A percentile compares a stretch with the other conserved stretches of the same genome.
Evolutionary conservation across 2,888 invertebrate genomes (phyloP).

Genomic region (Blastobasis lacticolella): DNA sequence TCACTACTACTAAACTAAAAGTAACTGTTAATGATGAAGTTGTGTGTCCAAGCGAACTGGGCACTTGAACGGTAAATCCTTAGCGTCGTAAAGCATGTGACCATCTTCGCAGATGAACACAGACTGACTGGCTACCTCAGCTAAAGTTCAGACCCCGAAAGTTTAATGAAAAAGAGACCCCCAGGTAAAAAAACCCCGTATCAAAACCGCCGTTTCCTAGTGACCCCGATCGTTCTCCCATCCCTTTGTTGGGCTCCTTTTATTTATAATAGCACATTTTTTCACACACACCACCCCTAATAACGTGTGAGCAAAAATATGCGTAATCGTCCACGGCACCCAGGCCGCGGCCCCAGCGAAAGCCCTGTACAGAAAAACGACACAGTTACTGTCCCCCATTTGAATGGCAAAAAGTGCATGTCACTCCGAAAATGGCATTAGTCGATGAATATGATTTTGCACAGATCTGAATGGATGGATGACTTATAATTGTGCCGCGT

Average conservation of each 20-base stretch:
- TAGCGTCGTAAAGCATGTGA: constrained; percentile 63
- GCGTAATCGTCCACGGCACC: constrained; percentile 55
- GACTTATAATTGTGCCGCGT: constrained; percentile 69
- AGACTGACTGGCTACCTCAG: constrained; percentile 69
- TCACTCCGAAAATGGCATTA: constrained; percentile 70
- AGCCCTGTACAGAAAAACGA: constrained; percentile 56
- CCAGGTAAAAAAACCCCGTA: constrained; percentile 72
- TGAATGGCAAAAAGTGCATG: constrained; percentile 73
- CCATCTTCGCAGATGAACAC: constrained; percentile 72
- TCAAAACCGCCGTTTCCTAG: constrained; percentile 74
- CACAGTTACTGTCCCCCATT: constrained; percentile 60
- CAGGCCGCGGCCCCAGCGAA: constrained; percentile 30
- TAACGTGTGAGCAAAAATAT: constrained; percentile 69
- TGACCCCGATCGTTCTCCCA: constrained; percentile 73
- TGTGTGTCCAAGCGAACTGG: constrained; percentile 45
- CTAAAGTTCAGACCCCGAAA: constrained; percentile 49
- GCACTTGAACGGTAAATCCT: constrained; percentile 37
- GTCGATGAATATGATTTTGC: constrained; percentile 68
- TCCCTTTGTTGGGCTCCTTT: constrained; percentile 67
- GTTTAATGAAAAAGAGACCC: constrained; percentile 61
- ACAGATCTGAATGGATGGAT: constrained; percentile 64
- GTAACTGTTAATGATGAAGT: constrained; percentile 8
- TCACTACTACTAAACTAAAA: constrained; percentile 12
- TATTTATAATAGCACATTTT: constrained; percentile 73
- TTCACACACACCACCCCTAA: constrained; percentile 72